Evolutionary conservation across 2,888 invertebrate species (phyloP), one percentile per base, ranked within the genome.

Genomic region (Trissonchulus sp.): DNA sequence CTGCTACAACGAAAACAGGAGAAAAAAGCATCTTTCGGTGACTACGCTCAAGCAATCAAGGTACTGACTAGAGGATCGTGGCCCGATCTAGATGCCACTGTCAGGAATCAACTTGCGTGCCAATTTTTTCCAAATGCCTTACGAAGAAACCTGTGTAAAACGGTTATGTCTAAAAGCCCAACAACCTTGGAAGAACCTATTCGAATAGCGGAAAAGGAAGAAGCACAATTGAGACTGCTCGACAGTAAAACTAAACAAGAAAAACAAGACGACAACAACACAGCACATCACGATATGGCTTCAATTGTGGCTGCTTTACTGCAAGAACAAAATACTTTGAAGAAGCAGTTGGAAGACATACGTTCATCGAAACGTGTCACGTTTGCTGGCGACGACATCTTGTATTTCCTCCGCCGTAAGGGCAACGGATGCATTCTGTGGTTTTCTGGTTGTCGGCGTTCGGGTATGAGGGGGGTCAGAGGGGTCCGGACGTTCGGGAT

Each of bases 1-100:
- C 31, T 65, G 34, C 31, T n/a, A 65, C 8, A 30, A 18, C 8
- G 8, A 30, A n/a, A 65, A 65, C 8, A 65, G 34, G 18, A 23
- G 8, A 65, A 3, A 18, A 65, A 30, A 3, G 65, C 28, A 65
- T 30, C 18, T 30, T 30, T 65, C 28, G 28, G 65, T 65, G 65
- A 65, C 65, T 30, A 15, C 31, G 65, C 31, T 8, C 65, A 65
- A 65, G 65, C 65, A 15, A 65, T 65, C 8, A 65, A 65, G n/a
- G 65, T 65, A 15, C n/a, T 65, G 15, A 34, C 65, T 31, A 30
- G n/a, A 31, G 65, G 65, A 31, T 30, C 65, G 8, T 65, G 8
- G 65, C n/a, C 65, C 8, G 31, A n/a, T 15, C 28, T 65, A 15
- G 18, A 65, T 30, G 31, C 28, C 28, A 30, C 65, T 65, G 34